These are phyloP conservation scores for Sebastes alutus DNA, from an alignment of 2,797 vertebrate species.

Conservation along the genomic window DNA sequence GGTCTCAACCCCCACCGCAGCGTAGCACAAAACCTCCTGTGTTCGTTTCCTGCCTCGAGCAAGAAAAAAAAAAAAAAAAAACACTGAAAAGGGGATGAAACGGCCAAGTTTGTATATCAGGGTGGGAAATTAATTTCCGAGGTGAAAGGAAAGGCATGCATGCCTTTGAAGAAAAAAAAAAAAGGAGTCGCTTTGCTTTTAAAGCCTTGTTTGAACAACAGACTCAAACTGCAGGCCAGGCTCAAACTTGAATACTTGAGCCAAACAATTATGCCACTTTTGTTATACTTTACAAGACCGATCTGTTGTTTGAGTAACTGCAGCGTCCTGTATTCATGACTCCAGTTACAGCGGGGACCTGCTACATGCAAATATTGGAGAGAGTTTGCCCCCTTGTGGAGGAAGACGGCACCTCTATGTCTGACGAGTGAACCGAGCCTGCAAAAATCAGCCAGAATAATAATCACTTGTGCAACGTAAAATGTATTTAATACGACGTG, in stretches of 20 bases:
- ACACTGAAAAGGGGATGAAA: conserved; percentile 39
- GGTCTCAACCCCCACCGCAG: conserved; percentile 44
- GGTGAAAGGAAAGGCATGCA: conserved; percentile 59
- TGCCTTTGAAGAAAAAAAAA: conserved; percentile 23
- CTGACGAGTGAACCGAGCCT: not conserved
- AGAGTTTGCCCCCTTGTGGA: conserved; percentile 82
- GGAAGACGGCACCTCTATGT: not conserved
- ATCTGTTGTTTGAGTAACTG: conserved; percentile 6
- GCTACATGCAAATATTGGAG: conserved; percentile 55
- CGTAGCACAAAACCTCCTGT: conserved; percentile 72
- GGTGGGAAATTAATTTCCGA: conserved; percentile 63
- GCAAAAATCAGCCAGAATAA: conserved; percentile 21
- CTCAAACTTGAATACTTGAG: conserved; percentile 8
- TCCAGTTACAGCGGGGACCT: not conserved
- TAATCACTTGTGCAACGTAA: conserved; percentile 5
- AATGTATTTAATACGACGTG: conserved; percentile 19
- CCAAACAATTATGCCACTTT: conserved; percentile 28
- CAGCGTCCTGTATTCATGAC: not conserved
- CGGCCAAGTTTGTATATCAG: conserved; percentile 51
- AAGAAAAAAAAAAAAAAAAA: conserved; percentile 10
- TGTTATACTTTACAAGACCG: conserved; percentile 17
- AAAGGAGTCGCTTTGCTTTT: conserved; percentile 6
- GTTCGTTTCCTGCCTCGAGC: conserved; percentile 67
- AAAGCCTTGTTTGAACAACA: conserved; percentile 36
- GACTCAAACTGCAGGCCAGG: conserved; percentile 1